Conservation (phyloP, 2,888 invertebrate species). For the Melinopterus prodromus region DNA sequence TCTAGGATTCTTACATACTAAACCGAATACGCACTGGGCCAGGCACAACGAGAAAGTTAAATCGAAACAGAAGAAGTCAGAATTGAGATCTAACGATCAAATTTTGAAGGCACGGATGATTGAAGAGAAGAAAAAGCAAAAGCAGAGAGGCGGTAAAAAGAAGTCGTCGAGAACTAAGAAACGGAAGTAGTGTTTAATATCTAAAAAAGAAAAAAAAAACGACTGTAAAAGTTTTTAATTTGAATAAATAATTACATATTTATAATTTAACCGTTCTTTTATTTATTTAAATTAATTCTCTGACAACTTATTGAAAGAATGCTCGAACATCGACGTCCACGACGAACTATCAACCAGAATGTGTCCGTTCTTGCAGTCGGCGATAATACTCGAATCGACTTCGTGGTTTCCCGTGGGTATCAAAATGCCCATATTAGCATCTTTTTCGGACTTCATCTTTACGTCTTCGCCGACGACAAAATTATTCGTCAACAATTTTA, state of each 20-base stretch:
- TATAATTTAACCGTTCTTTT: not conserved
- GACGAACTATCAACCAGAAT: conserved; percentile 48
- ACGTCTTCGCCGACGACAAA: conserved; percentile 41
- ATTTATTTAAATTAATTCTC: conserved; percentile 5
- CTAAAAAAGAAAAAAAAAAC: not conserved
- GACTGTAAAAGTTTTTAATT: conserved; percentile 28
- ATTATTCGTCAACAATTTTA: conserved; percentile 44
- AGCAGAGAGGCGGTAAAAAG: conserved; percentile 62
- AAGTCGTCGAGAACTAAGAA: conserved; percentile 28
- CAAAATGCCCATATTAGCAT: conserved; percentile 36
- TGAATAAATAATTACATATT: conserved; percentile 7
- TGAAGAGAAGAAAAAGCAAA: conserved; percentile 70
- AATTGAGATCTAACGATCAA: conserved; percentile 78
- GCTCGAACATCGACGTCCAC: conserved; percentile 51
- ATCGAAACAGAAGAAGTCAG: conserved; percentile 66
- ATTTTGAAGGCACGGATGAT: conserved; percentile 76
- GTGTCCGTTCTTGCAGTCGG: conserved; percentile 46
- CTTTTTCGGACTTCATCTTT: conserved; percentile 38
- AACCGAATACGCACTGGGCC: conserved; percentile 77
- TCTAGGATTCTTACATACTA: conserved; percentile 50
- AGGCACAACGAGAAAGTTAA: conserved; percentile 79
- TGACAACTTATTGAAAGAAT: conserved; percentile 41
- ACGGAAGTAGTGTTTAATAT: not conserved
- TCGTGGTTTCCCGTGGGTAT: conserved; percentile 39
- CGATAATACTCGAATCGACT: conserved; percentile 24